Evolutionary conservation across 2,888 invertebrate species (phyloP).

Genomic region (Rhaphigaster nebulosa): DNA sequence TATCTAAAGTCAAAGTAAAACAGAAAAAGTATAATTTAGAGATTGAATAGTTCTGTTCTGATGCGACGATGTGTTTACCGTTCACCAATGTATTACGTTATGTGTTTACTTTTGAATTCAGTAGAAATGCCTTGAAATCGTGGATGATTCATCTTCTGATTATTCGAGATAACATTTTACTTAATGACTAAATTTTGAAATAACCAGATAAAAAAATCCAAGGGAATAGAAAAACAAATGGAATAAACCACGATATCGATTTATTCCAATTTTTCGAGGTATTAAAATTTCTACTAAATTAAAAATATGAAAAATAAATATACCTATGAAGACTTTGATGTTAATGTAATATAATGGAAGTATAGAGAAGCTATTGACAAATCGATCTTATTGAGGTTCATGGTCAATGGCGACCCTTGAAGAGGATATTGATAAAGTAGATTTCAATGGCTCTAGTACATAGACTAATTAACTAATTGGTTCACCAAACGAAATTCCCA

Average conservation of each 20-base stretch:
- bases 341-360: not conserved
- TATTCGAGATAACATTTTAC: not conserved
- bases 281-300: not conserved
- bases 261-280: not conserved
- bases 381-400: not conserved
- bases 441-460: not conserved
- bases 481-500: not conserved
- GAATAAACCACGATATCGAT: not conserved
- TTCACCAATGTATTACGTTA: too few species aligned
- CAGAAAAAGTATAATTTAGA: too few species aligned
- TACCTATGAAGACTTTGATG: not conserved
- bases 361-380: not conserved
- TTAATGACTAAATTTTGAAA: not conserved
- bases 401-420: constrained; percentile 4
- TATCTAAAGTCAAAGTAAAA: too few species aligned
- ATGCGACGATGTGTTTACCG: too few species aligned
- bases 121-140: not conserved
- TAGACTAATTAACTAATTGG: not conserved
- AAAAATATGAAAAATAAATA: not conserved
- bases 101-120: not conserved
- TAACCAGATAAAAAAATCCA: not conserved
- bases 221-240: not conserved
- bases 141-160: not conserved
- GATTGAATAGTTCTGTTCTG: too few species aligned
- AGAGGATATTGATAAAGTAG: not conserved